A percentile compares a stretch with the other conserved stretches of the same genome.
These are phyloP conservation scores for Acipenser oxyrinchus DNA, from an alignment of 2,797 vertebrate genomes.

Conservation along the genomic window DNA sequence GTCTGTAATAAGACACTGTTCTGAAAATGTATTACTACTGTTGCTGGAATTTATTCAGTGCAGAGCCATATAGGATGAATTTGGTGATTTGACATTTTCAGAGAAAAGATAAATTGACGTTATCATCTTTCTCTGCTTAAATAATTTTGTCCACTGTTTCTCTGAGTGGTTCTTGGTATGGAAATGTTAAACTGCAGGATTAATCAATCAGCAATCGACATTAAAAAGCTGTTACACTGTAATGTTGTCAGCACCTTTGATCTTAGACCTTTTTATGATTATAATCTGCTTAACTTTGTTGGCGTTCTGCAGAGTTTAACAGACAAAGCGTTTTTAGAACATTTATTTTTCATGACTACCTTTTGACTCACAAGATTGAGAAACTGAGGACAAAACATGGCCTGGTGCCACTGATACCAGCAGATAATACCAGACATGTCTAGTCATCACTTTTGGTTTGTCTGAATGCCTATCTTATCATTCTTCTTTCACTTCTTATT, in stretches of 20 bases:
- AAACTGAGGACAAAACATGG: background rate
- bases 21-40: too few relatives aligned
- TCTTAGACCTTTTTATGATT: background rate
- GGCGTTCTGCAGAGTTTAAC: background rate
- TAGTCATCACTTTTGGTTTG: background rate
- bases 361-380: too few relatives aligned
- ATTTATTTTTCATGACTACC: background rate
- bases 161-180: too few relatives aligned
- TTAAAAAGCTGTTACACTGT: background rate
- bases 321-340: background rate
- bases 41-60: too few relatives aligned
- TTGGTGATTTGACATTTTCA: too few relatives aligned
- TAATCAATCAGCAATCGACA: background rate
- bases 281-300: background rate
- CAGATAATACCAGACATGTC: background rate
- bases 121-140: too few relatives aligned
- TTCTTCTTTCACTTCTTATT: background rate
- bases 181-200: too few relatives aligned
- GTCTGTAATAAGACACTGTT: too few relatives aligned
- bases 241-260: background rate
- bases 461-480: background rate
- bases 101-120: too few relatives aligned
- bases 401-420: background rate
- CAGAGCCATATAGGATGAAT: too few relatives aligned
- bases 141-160: too few relatives aligned